phyloP scores from a whole-genome alignment of 2,888 invertebrate species.

The Catocala nupta region DNA sequence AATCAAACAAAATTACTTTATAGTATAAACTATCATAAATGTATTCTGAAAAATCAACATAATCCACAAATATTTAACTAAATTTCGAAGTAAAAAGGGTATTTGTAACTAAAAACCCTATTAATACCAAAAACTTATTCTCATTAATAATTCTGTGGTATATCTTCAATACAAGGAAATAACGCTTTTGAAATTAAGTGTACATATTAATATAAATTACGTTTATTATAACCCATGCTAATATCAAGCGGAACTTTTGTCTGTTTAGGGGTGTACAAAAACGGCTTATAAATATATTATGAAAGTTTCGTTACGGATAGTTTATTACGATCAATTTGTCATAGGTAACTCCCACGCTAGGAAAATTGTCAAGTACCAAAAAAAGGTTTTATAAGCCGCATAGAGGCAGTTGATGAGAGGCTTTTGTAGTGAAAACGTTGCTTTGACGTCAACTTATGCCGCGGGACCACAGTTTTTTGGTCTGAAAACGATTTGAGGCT shows the following conservation, averaged over 20 bases:
- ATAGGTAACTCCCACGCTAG: neutral
- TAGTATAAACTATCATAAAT: neutral
- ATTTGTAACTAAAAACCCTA: neutral
- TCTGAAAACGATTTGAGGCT: neutral
- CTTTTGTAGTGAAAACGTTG: too few species aligned
- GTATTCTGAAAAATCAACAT: neutral
- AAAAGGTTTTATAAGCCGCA: too few species aligned
- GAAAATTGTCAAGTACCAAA: too few species aligned
- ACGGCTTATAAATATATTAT: neutral
- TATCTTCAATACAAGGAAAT: neutral
- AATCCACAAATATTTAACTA: neutral
- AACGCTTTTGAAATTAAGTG: neutral
- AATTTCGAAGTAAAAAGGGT: neutral
- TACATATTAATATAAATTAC: conserved; percentile 2
- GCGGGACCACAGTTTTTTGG: neutral
- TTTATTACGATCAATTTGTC: neutral
- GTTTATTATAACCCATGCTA: neutral
- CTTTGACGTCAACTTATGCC: too few species aligned
- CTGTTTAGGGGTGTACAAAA: neutral
- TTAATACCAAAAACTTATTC: neutral
- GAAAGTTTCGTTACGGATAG: neutral
- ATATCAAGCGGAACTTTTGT: neutral
- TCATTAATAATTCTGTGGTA: conserved; percentile 1
- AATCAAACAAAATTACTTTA: neutral
- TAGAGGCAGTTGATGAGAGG: too few species aligned